Percentiles rank a stretch among this genome's conserved stretches.
Conservation (phyloP, 2,113 vertebrate species). For the Ailurus styani region DNA sequence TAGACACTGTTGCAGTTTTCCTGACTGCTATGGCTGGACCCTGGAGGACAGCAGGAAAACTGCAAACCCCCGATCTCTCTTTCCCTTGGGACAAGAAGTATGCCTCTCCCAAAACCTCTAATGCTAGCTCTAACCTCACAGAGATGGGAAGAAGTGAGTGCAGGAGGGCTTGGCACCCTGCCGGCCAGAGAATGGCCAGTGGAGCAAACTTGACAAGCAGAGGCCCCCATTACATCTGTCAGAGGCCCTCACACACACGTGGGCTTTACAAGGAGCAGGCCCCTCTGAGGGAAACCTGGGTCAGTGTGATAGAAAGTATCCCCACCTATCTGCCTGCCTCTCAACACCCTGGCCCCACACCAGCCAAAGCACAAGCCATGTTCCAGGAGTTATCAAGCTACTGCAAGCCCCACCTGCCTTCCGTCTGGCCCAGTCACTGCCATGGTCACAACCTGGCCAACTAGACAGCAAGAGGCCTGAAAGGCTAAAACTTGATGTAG, state of each 20-base stretch:
- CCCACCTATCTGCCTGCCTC: neutral
- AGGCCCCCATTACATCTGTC: constrained; percentile 49
- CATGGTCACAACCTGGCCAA: neutral
- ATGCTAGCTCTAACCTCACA: constrained; percentile 18
- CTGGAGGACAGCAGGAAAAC: neutral
- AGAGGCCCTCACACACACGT: neutral
- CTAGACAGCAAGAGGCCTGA: neutral
- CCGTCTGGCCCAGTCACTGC: no score
- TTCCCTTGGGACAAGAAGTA: neutral
- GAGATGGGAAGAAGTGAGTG: neutral
- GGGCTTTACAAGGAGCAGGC: constrained; percentile 40
- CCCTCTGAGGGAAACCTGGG: neutral
- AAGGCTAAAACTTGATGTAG: neutral
- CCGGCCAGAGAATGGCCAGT: neutral
- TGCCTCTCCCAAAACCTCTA: neutral
- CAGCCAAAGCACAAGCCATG: neutral
- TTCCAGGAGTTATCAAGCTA: neutral
- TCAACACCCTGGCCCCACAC: neutral
- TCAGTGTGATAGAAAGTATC: neutral
- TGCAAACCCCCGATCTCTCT: neutral
- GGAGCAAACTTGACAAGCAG: constrained; percentile 54
- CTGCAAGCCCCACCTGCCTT: neutral
- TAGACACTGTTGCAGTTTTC: neutral
- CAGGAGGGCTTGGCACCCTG: neutral
- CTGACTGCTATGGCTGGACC: neutral